Conservation (phyloP, 2,113 vertebrate genomes). For the human region DNA sequence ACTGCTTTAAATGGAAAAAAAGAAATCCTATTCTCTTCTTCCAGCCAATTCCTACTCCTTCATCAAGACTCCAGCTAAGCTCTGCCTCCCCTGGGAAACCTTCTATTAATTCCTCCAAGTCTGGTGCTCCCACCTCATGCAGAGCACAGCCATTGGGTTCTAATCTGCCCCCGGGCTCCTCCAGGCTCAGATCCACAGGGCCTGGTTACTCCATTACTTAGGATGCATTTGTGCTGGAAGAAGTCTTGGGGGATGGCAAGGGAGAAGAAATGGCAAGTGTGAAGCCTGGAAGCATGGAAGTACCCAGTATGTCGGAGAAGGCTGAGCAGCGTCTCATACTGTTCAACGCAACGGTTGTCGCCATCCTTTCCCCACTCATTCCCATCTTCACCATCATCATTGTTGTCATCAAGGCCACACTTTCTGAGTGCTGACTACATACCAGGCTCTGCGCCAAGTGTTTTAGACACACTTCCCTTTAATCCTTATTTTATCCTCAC, state of each 20-base stretch:
- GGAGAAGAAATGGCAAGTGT: neutral
- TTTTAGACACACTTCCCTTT: neutral
- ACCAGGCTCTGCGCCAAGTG: neutral
- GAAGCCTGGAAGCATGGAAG: neutral
- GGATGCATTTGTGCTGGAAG: neutral
- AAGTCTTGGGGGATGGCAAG: neutral
- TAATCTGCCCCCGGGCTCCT: neutral
- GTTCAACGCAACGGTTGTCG: accelerated
- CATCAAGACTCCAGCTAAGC: neutral
- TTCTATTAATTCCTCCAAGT: neutral
- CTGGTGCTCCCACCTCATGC: neutral
- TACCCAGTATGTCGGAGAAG: accelerated
- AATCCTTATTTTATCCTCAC: neutral
- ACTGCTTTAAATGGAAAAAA: constrained; percentile 50
- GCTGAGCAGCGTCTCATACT: accelerated
- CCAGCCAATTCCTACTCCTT: constrained; percentile 26
- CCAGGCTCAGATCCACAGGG: neutral
- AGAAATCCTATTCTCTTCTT: constrained; percentile 55
- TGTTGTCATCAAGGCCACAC: neutral
- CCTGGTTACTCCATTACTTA: neutral
- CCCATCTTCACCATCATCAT: neutral
- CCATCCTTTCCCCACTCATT: neutral
- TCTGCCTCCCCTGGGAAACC: constrained; percentile 8
- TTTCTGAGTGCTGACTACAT: neutral
- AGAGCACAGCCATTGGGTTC: neutral